A percentile compares a stretch with the other conserved stretches of the same genome.
phyloP scores from a whole-genome alignment of 2,888 invertebrate species.

The Ormyrus labotus region DNA sequence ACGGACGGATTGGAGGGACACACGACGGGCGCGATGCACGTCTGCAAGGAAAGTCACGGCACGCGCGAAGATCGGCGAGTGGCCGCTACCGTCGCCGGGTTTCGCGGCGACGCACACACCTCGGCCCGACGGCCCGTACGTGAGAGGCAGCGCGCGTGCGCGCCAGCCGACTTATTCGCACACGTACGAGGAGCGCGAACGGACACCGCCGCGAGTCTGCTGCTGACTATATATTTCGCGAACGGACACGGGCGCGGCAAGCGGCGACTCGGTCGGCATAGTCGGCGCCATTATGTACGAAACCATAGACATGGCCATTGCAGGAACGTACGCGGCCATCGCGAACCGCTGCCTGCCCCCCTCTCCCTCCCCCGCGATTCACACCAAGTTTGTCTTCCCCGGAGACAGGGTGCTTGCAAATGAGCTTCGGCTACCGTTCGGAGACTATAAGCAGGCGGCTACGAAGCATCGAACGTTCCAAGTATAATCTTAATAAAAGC shows the following conservation, averaged over 20 bases:
- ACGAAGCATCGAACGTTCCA: too few relatives aligned
- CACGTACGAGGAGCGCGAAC: neutral
- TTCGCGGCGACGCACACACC: neutral
- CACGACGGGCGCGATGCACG: too few relatives aligned
- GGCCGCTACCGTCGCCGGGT: neutral
- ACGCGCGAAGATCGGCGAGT: too few relatives aligned
- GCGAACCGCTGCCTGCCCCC: neutral
- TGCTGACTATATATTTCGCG: constrained; percentile 58
- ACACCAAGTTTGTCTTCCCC: neutral
- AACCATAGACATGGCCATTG: constrained; percentile 37
- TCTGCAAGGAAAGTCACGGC: too few relatives aligned
- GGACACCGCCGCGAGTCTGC: neutral
- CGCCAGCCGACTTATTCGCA: neutral
- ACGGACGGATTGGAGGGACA: neutral
- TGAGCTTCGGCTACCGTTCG: neutral
- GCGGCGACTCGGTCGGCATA: constrained; percentile 69
- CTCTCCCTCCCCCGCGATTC: neutral
- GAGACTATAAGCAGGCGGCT: too few relatives aligned
- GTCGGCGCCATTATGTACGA: constrained; percentile 61
- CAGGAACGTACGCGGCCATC: constrained; percentile 29
- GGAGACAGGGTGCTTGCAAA: neutral
- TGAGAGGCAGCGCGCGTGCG: neutral
- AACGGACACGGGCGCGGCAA: constrained; percentile 67
- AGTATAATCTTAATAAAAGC: too few relatives aligned
- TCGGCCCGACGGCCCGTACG: neutral